Percentiles rank a stretch among this genome's conserved stretches.
Conservation (phyloP, 2,888 invertebrate genomes). For the Dolomedes plantarius region DNA sequence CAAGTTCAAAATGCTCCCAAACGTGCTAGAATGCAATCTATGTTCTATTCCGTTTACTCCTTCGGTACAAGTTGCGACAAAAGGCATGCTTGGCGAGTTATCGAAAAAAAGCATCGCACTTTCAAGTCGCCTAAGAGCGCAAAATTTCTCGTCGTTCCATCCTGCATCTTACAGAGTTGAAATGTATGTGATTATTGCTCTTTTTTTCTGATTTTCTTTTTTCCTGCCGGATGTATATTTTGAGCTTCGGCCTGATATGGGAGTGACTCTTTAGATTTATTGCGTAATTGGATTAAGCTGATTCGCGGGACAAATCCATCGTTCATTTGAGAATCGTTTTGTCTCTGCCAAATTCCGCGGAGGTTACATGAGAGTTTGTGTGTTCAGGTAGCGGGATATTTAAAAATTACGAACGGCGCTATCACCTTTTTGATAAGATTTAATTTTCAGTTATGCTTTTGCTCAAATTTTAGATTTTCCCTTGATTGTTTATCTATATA, state of each 20-base stretch:
- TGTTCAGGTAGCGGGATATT: background rate
- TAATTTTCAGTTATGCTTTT: too few species aligned
- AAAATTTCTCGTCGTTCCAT: background rate
- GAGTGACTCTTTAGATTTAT: conserved; percentile 67
- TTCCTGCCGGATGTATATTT: conserved; percentile 28
- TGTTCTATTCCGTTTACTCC: too few species aligned
- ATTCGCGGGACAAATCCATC: conserved; percentile 59
- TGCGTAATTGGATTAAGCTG: conserved; percentile 66
- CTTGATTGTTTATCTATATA: too few species aligned
- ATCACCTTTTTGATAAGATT: too few species aligned
- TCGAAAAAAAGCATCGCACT: too few species aligned
- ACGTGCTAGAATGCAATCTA: too few species aligned
- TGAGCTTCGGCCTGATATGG: conserved; percentile 41
- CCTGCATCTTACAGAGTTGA: background rate
- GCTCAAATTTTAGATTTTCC: too few species aligned
- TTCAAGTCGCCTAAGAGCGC: too few species aligned
- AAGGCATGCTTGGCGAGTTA: too few species aligned
- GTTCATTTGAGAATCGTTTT: conserved; percentile 63
- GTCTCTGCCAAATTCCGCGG: conserved; percentile 52
- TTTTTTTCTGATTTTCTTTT: too few species aligned
- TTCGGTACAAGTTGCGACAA: too few species aligned
- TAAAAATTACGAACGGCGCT: conserved; percentile 31
- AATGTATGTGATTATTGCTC: background rate
- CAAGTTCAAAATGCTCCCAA: too few species aligned
- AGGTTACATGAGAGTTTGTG: conserved; percentile 5